A percentile compares a stretch with the other conserved stretches of the same genome.
Conservation (phyloP, 1,140 invertebrate genomes). For the Chlorops oryzae region DNA sequence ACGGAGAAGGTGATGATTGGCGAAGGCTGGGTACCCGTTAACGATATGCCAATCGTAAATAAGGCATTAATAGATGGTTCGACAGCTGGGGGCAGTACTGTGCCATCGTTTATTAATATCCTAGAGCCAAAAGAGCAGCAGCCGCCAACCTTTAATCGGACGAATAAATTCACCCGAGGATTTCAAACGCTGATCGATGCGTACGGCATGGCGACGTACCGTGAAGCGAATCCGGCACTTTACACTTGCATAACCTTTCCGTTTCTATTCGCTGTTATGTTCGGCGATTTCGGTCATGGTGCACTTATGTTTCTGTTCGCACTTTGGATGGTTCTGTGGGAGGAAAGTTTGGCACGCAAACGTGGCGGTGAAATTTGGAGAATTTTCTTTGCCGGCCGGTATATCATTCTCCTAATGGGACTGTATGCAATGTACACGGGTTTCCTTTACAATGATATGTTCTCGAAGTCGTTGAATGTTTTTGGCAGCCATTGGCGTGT, state of each 20-base stretch:
- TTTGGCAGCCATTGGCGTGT: conserved; percentile 79
- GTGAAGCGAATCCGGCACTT: conserved; percentile 70
- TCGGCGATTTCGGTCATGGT: conserved; percentile 68
- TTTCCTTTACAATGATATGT: conserved; percentile 95
- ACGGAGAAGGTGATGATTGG: conserved; percentile 91
- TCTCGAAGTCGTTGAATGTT: conserved; percentile 91
- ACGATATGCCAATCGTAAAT: conserved; percentile 78
- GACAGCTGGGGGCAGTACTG: conserved; percentile 78
- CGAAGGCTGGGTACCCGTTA: conserved; percentile 90
- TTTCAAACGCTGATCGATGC: conserved; percentile 81
- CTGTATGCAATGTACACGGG: conserved; percentile 96
- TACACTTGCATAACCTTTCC: conserved; percentile 73
- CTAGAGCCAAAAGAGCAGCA: conserved; percentile 61
- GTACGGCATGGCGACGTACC: conserved; percentile 68
- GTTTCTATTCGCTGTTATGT: conserved; percentile 72
- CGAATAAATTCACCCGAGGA: conserved; percentile 74
- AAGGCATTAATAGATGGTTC: conserved; percentile 87
- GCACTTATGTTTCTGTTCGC: conserved; percentile 59
- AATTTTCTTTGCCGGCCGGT: conserved; percentile 94
- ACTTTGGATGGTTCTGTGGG: conserved; percentile 61
- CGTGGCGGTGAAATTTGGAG: conserved; percentile 82
- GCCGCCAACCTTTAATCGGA: conserved; percentile 73
- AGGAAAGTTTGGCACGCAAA: conserved; percentile 61
- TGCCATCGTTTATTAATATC: conserved; percentile 86
- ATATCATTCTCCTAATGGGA: conserved; percentile 96